Percentiles rank a stretch among this genome's conserved stretches.
Conservation (phyloP, 2,888 invertebrate species). For the Hirtodrosophila duncani region DNA sequence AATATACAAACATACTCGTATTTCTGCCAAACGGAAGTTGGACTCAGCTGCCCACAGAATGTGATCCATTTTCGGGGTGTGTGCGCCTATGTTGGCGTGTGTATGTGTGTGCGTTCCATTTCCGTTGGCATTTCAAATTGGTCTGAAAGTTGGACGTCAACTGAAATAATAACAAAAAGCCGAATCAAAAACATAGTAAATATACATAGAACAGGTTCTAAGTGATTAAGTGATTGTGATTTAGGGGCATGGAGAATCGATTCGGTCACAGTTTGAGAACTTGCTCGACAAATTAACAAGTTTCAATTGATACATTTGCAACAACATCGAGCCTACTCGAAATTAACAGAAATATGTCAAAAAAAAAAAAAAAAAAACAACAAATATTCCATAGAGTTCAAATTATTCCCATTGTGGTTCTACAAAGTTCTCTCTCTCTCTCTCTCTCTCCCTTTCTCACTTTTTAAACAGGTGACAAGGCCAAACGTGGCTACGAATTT, state of each 20-base stretch:
- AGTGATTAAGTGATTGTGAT: slow-evolving; percentile 52
- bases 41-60: too few relatives aligned
- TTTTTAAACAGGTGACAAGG: slow-evolving; percentile 42
- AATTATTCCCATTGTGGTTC: neutral
- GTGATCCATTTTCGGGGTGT: too few relatives aligned
- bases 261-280: slow-evolving; percentile 12
- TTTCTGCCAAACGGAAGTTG: too few relatives aligned
- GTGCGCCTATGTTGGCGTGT: too few relatives aligned
- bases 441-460: slow-evolving; percentile 5
- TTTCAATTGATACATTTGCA: slow-evolving; percentile 54
- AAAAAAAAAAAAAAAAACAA: slow-evolving; percentile 25
- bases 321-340: slow-evolving; percentile 27
- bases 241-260: neutral
- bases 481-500: slow-evolving; percentile 35
- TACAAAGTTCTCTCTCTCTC: neutral
- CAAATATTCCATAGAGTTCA: neutral
- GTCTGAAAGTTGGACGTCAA: neutral
- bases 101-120: too few relatives aligned
- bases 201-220: slow-evolving; percentile 63
- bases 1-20: slow-evolving; percentile 1
- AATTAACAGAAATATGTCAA: slow-evolving; percentile 61
- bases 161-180: neutral
- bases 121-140: too few relatives aligned
- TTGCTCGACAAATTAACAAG: slow-evolving; percentile 65
- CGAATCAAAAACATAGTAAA: slow-evolving; percentile 19